Percentiles rank a stretch among this genome's conserved stretches.
Evolutionary conservation across 2,113 vertebrate species (phyloP).

Genomic region (Menura novaehollandiae): DNA sequence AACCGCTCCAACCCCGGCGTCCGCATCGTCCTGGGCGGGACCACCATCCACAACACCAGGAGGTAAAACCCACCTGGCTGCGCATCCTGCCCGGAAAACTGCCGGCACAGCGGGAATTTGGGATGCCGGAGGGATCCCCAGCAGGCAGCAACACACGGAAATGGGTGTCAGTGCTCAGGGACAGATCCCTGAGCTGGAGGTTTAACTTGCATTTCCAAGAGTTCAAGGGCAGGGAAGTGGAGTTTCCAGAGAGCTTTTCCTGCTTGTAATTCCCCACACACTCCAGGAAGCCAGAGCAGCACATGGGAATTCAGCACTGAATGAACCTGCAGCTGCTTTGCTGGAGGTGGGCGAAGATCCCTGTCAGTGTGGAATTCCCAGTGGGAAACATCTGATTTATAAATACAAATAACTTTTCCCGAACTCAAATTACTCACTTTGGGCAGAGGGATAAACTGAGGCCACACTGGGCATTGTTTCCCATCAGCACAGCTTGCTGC

Average conservation of each 20-base stretch:
- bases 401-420: neutral
- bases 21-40: slow-evolving; percentile 89
- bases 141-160: rapidly evolving
- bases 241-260: neutral
- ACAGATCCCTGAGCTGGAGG: neutral
- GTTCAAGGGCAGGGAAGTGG: neutral
- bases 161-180: neutral
- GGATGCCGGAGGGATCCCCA: neutral
- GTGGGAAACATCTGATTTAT: neutral
- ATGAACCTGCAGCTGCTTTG: neutral
- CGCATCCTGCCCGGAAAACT: rapidly evolving
- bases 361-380: neutral
- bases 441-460: neutral
- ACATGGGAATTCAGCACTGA: neutral
- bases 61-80: slow-evolving; percentile 64
- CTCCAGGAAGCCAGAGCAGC: neutral
- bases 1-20: slow-evolving; percentile 89
- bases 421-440: neutral
- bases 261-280: neutral
- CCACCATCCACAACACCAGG: slow-evolving; percentile 88
- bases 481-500: neutral
- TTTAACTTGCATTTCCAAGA: neutral
- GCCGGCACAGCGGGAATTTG: neutral
- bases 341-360: neutral
- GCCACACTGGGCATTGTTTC: neutral